Percentiles rank a stretch among this genome's conserved stretches.
Conservation (phyloP, 2,113 vertebrate genomes). For the Caranx ignobilis region DNA sequence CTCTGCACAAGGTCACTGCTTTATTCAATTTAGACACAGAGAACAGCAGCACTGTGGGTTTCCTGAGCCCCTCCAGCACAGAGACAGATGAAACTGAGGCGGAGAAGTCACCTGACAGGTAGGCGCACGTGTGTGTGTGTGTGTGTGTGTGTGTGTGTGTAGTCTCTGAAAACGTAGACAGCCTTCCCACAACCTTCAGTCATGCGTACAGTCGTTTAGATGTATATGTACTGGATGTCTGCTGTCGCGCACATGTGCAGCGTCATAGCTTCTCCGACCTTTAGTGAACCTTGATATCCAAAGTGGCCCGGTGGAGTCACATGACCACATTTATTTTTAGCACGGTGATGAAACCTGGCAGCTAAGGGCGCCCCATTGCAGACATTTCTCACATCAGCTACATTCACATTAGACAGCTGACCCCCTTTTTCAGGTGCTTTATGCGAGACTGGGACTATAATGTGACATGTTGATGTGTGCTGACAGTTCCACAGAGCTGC, state of each 20-base stretch:
- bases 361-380: not conserved
- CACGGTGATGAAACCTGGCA: not conserved
- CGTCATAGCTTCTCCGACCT: not conserved
- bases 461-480: not conserved
- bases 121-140: constrained; percentile 10
- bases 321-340: not conserved
- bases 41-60: constrained; percentile 33
- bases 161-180: no score
- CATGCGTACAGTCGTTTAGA: not conserved
- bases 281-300: constrained; percentile 6
- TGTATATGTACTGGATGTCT: no score
- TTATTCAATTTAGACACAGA: constrained; percentile 21
- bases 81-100: constrained; percentile 30
- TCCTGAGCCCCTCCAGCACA: constrained; percentile 38
- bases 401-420: not conserved
- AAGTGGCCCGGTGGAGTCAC: constrained; percentile 4
- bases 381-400: not conserved
- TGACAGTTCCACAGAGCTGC: not conserved
- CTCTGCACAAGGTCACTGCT: constrained; percentile 54
- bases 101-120: constrained; percentile 8
- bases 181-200: not conserved
- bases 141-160: not conserved
- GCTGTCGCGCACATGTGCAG: not conserved
- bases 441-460: not conserved
- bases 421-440: not conserved